Evolutionary conservation across 2,888 invertebrate species (phyloP), one percentile per base, ranked within the genome.

Genomic region (Tryphoninae sp.): DNA sequence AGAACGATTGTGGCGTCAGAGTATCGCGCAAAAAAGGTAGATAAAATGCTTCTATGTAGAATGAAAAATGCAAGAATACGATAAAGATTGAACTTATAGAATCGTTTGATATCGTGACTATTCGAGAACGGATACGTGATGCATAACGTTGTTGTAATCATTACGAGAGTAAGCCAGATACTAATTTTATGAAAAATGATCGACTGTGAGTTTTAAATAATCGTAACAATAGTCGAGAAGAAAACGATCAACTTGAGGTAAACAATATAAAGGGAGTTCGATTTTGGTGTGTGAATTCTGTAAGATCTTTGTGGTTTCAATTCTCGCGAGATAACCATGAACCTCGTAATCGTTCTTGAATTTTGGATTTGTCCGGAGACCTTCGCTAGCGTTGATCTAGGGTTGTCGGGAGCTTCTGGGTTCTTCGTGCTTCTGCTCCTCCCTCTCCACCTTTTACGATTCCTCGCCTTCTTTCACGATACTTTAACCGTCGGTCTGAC

Each of bases 391-490:
- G 78, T 61, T 33, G 68, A 58, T 77, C 64, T 77, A 82, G 80
- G 72, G 75, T 75, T 62, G 53, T 13, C 74, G 67, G 64, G 68
- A 75, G 74, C 61, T 78, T 49, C 75, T 61, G 40, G 71, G 65
- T 73, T 62, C 55, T 61, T 51, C 61, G 22, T 65, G 61, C 65
- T 79, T 33, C 23, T 75, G 69, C 64, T 55, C 59, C 78, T 65
- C 62, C 67, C 59, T 49, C 78, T 68, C 53, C 69, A 61, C 11
- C 49, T 40, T 19, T 86, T 86, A 87, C 85, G 86, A 87, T 82
- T 80, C 74, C 81, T 79, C 84, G 80, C 84, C 83, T 76, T 82
- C 76, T 79, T 88, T 87, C 85, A 86, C 67, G 85, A 85, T 78
- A 74, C 83, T 78, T 75, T 83, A 85, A 84, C 82, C 79, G 83